Conservation (phyloP, 2,797 vertebrate genomes). For the Pogoniulus pusillus region DNA sequence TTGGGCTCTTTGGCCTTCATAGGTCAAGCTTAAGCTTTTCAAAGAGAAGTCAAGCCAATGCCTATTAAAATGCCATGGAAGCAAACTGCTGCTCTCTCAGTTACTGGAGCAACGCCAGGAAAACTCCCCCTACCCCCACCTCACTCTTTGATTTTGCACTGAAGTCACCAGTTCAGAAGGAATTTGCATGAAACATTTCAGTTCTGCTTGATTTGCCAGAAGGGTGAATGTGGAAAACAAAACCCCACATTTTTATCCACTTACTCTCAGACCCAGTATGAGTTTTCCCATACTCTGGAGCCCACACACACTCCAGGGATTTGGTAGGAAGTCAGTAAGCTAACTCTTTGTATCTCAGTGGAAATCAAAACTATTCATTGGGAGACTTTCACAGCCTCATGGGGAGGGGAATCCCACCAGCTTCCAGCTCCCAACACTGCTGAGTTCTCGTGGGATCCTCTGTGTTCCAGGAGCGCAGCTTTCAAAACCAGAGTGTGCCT, state of each 20-base stretch:
- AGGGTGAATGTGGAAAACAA: neutral
- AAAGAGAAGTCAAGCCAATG: neutral
- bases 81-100: neutral
- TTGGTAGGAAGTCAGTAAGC: neutral
- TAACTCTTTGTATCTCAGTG: neutral
- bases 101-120: neutral
- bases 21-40: neutral
- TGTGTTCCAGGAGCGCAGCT: neutral
- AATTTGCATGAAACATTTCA: neutral
- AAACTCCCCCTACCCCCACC: neutral
- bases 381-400: neutral
- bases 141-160: neutral
- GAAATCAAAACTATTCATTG: constrained; percentile 32
- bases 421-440: neutral
- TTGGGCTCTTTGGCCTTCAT: neutral
- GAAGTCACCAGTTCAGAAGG: neutral
- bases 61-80: neutral
- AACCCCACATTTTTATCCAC: neutral
- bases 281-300: constrained; percentile 43
- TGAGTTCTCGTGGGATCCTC: neutral
- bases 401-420: neutral
- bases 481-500: constrained; percentile 5
- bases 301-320: constrained; percentile 19
- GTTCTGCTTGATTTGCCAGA: neutral
- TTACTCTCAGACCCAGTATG: neutral